phyloP scores from a whole-genome alignment of 2,888 invertebrate species.

The Crematogaster levior region DNA sequence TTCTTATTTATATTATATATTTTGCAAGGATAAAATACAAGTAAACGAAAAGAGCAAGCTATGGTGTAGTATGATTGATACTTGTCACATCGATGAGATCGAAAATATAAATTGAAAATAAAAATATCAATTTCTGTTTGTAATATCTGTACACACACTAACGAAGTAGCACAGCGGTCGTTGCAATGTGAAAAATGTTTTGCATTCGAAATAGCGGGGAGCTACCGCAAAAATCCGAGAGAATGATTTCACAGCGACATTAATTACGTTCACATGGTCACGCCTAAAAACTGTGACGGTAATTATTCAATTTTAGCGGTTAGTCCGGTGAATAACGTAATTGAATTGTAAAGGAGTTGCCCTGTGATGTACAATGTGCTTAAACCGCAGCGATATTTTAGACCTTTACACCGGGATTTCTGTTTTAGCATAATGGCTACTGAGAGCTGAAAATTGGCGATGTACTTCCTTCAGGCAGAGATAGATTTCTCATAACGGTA shows the following conservation, averaged over 20 bases:
- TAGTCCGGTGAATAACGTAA: slow-evolving; percentile 29
- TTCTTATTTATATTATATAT: not conserved
- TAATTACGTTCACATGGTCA: slow-evolving; percentile 32
- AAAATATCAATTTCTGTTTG: not conserved
- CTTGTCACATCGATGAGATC: not conserved
- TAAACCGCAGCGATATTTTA: slow-evolving; percentile 34
- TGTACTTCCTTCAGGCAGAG: slow-evolving; percentile 8
- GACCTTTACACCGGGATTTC: slow-evolving; percentile 29
- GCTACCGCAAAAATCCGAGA: slow-evolving; percentile 15
- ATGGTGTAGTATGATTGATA: not conserved
- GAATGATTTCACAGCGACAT: slow-evolving; percentile 12
- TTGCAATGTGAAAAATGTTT: slow-evolving; percentile 20
- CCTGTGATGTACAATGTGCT: slow-evolving; percentile 23
- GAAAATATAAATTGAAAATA: too few relatives aligned
- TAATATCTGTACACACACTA: not conserved
- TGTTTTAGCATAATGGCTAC: slow-evolving; percentile 35
- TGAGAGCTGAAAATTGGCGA: slow-evolving; percentile 20
- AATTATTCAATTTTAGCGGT: slow-evolving; percentile 49
- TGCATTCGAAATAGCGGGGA: slow-evolving; percentile 3
- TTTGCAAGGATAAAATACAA: not conserved
- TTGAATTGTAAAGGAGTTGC: slow-evolving; percentile 50
- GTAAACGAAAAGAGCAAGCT: not conserved
- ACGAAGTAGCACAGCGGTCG: not conserved
- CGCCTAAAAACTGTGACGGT: slow-evolving; percentile 42
- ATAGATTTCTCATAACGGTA: slow-evolving; percentile 22